Evolutionary conservation across 2,888 invertebrate genomes (phyloP), one percentile per base, ranked within the genome.

Genomic region (Ganaspis brasiliensis): DNA sequence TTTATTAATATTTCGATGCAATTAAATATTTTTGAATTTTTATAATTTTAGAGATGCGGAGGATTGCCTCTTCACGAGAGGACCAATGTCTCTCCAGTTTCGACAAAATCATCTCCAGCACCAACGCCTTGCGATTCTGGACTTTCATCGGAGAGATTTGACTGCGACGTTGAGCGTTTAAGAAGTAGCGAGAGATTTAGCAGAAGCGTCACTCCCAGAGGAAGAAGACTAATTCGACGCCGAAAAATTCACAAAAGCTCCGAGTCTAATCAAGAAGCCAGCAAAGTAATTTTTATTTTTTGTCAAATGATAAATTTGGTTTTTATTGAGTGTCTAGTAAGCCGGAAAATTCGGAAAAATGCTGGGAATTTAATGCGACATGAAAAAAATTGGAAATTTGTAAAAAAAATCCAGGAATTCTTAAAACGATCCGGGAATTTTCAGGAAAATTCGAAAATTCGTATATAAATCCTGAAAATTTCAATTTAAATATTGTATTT

Each of bases 151-250:
- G 91, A 91, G 12, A 89, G 89, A 72, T 89, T 88, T 82, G 94
- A 94, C 75, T 93, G 93, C 84, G 95, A 95, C 85, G 93, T 94
- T 75, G 95, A 95, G 85, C 92, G 93, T 73, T 91, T 95, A 12
- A 92, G 95, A 81, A 94, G 93, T 82, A 94, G 93, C 84, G 95
- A 95, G 87, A 92, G 95, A 72, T 94, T 95, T 89, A 93, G 95
- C 82, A 92, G 94, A 79, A 93, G 94, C 2, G 91, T 94, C 14
- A 93, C 93, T 14, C 93, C 94, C 3, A 93, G 94, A 63, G 94
- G 93, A 21, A 93, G 94, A 74, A 91, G 92, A 70, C 88, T 88
- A 61, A 88, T 87, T n/a, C 83, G 90, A 14, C 86, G 89, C 57
- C 85, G 89, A 37, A 85, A 84, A 79, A 85, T 91, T 12, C 89